phyloP scores from a whole-genome alignment of 2,113 vertebrate genomes.

The Phyllostomus hastatus region DNA sequence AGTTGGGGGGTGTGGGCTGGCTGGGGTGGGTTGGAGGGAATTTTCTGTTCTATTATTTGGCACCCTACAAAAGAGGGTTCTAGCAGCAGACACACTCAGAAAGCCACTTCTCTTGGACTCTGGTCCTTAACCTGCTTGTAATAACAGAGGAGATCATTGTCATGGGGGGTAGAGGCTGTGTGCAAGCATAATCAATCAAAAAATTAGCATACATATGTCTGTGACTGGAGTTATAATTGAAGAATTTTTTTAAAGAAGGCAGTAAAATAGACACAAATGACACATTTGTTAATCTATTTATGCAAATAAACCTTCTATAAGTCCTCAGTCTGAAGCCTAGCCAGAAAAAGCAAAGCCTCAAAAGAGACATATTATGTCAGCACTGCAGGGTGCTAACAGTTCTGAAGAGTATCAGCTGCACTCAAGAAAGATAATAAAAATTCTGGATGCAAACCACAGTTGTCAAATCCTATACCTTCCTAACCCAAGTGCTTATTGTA shows the following conservation, averaged over 20 bases:
- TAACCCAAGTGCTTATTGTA: neutral
- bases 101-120: neutral
- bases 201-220: neutral
- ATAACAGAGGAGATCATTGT: neutral
- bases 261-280: neutral
- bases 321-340: neutral
- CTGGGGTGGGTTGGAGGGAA: neutral
- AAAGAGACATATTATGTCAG: neutral
- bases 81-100: neutral
- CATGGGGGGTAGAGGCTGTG: neutral
- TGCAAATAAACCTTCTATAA: neutral
- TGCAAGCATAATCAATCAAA: neutral
- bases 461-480: neutral
- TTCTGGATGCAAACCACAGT: neutral
- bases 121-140: neutral
- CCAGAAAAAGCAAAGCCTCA: neutral
- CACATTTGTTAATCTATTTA: neutral
- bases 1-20: neutral
- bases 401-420: neutral
- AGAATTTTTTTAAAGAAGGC: neutral
- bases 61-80: neutral
- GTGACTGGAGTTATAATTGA: neutral
- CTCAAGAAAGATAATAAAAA: neutral
- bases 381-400: neutral
- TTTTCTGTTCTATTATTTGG: neutral